Conservation (phyloP, 2,797 vertebrate genomes). For the Uromys caudimaculatus region DNA sequence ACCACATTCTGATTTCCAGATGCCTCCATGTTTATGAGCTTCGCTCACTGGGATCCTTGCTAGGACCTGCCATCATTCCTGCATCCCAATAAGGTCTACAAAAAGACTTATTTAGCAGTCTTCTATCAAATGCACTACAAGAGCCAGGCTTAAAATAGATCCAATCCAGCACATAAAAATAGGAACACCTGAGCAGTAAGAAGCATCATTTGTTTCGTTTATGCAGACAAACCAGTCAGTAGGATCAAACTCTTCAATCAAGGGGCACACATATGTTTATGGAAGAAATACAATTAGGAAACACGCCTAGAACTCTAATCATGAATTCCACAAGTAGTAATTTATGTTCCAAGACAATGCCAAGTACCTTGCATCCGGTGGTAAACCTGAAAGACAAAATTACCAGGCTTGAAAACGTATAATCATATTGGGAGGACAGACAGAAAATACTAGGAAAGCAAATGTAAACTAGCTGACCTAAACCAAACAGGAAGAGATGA, state of each 20-base stretch:
- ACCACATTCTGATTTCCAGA: neutral
- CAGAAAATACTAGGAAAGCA: neutral
- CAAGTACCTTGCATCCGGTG: neutral
- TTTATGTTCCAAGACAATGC: neutral
- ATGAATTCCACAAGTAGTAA: neutral
- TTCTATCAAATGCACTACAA: neutral
- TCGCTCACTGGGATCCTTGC: neutral
- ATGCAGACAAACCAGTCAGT: conserved; percentile 34
- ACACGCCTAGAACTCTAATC: conserved; percentile 28
- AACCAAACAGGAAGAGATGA: neutral
- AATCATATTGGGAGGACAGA: neutral
- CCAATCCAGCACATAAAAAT: conserved; percentile 7
- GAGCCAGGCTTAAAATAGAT: conserved; percentile 5
- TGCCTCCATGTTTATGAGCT: neutral
- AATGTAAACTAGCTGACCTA: neutral
- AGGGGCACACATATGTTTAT: neutral
- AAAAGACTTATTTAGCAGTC: conserved; percentile 11
- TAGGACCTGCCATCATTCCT: neutral
- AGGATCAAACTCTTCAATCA: conserved; percentile 11
- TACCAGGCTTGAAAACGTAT: neutral
- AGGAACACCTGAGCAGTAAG: neutral
- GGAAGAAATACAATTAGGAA: conserved; percentile 42
- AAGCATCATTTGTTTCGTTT: neutral
- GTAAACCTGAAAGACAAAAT: conserved; percentile 23
- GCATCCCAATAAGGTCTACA: neutral